Percentiles rank a stretch among this genome's conserved stretches.
Conservation (phyloP, 2,113 vertebrate genomes). For the Rhinogobius similis region DNA sequence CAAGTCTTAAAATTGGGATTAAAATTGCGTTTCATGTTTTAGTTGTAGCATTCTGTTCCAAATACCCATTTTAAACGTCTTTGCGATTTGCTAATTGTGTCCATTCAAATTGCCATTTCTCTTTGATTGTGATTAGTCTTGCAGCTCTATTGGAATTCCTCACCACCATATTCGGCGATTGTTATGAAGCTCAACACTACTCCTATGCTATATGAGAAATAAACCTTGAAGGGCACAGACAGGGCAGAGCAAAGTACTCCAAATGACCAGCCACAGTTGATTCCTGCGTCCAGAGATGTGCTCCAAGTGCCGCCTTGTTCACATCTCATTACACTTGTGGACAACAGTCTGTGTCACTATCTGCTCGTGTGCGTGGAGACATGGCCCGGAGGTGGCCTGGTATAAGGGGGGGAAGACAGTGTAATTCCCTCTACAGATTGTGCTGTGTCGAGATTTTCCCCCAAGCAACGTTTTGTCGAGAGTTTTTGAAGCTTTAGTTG, state of each 20-base stretch:
- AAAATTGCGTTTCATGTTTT: too few relatives aligned
- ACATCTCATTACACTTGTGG: slow-evolving; percentile 22
- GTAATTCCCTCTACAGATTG: slow-evolving; percentile 16
- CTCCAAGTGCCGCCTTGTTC: background rate
- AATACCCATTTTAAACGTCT: too few relatives aligned
- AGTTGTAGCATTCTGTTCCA: too few relatives aligned
- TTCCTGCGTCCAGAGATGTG: background rate
- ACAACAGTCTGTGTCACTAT: slow-evolving; percentile 21
- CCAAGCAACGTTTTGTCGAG: slow-evolving; percentile 50
- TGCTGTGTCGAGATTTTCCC: slow-evolving; percentile 53
- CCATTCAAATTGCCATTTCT: too few relatives aligned
- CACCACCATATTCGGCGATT: too few relatives aligned
- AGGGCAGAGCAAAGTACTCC: background rate
- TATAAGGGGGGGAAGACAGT: slow-evolving; percentile 31
- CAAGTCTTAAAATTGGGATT: too few relatives aligned
- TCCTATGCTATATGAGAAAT: background rate
- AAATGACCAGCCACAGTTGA: background rate
- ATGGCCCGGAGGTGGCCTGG: slow-evolving; percentile 52
- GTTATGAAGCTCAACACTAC: background rate
- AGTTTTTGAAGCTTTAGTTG: slow-evolving; percentile 57
- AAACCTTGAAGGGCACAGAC: background rate
- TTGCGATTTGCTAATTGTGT: too few relatives aligned
- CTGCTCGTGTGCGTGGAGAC: slow-evolving; percentile 11
- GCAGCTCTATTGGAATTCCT: too few relatives aligned
- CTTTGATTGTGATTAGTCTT: too few relatives aligned